These are phyloP conservation scores for Plagodis dolabraria DNA, from an alignment of 2,888 invertebrate genomes.

Conservation along the genomic window DNA sequence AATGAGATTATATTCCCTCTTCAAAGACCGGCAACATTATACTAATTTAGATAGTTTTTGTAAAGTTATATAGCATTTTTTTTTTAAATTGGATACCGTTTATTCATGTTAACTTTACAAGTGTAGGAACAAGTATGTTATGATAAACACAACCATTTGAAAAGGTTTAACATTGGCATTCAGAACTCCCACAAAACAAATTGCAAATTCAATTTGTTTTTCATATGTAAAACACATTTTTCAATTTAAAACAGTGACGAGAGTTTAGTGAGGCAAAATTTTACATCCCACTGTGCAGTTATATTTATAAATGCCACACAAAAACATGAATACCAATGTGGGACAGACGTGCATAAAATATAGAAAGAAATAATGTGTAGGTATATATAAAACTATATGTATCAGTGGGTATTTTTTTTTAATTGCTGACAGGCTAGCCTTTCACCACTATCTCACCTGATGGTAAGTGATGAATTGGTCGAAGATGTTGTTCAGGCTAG, in stretches of 20 bases:
- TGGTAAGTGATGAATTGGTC: too few relatives aligned
- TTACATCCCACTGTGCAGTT: constrained; percentile 22
- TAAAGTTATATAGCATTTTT: too few relatives aligned
- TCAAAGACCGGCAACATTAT: too few relatives aligned
- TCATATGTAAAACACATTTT: constrained; percentile 15
- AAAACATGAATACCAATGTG: constrained; percentile 30
- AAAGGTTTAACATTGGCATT: constrained; percentile 17
- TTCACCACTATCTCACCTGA: too few relatives aligned
- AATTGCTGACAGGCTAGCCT: too few relatives aligned
- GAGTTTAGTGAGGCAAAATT: constrained; percentile 18
- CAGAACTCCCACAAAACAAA: constrained; percentile 1
- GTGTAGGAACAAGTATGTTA: neutral
- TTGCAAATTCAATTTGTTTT: constrained; percentile 3
- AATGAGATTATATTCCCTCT: too few relatives aligned
- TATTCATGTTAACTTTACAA: too few relatives aligned
- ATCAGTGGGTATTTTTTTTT: too few relatives aligned
- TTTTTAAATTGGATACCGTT: too few relatives aligned
- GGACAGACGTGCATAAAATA: constrained; percentile 39
- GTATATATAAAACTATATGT: neutral
- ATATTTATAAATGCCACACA: constrained; percentile 28
- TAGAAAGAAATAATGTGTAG: constrained; percentile 35
- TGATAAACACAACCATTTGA: neutral
- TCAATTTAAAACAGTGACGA: constrained; percentile 17
- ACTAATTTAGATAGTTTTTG: too few relatives aligned
- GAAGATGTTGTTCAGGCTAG: too few relatives aligned